Evolutionary conservation across 2,113 vertebrate genomes (phyloP), one percentile per base, ranked within the genome.

Genomic region (Alligator mississippiensis): DNA sequence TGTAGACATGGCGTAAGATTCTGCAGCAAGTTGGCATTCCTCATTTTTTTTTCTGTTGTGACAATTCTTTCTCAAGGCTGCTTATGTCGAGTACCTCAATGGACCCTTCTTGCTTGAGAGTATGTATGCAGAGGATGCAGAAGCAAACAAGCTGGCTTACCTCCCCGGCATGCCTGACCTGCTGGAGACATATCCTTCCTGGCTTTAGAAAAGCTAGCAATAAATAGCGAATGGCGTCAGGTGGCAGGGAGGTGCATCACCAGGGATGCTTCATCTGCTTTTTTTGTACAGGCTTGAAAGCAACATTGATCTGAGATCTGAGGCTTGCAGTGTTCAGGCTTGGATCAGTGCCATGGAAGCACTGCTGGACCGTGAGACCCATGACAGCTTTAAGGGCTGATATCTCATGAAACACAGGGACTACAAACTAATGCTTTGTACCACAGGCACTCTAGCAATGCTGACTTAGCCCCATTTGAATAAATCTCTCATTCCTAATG

Each of bases 11-110:
- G 77, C 58, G 89, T 27, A 57, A 93, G 77, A 57, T 78, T 68
- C 61, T 70, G 74, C 76, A 91, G 92, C 84, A 75, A 82, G 76
- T 78, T 94, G 70, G 74, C 79, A 17, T 16, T 78, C 84, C 87
- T 68, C 76, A 12, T 93, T 95, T 96, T 47, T 78, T 7, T 87
- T 74, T 75, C 58, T 2, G 22, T 82, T 18, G 4, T 59, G 91
- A 64, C 91, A 63, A 92, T 96, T 97, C 91, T 91, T 75, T 87
- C 72, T 9, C 9, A 96, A 99, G 99, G 85, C 98, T 62, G 99
- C 99, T 5, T 99, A 98, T 86, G 98, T 99, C 3, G 99, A 99
- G 94, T 66, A 97, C 96, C 96, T 99, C 94, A 98, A 99, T 9
- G 98, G 98, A 47, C 58, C 98, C 16, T 90, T 95, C 94, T 97